Evolutionary conservation across 2,797 vertebrate genomes (phyloP).

Genomic region (Channa striata): DNA sequence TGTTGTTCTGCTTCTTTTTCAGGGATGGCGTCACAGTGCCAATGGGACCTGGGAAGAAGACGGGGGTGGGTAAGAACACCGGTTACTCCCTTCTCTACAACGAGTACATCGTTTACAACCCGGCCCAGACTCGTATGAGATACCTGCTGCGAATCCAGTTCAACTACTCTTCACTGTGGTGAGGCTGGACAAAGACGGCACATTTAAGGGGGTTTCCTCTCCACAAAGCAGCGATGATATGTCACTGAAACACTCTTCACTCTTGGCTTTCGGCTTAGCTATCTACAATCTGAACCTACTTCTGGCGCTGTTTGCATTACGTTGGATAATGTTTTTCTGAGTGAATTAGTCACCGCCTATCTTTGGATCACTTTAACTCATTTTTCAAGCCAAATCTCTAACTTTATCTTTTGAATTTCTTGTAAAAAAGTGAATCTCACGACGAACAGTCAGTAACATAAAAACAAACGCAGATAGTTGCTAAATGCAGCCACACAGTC

Average conservation of each 20-base stretch:
- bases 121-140: constrained; percentile 88
- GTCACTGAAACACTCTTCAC: not conserved
- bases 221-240: not conserved
- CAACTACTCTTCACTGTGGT: constrained; percentile 90
- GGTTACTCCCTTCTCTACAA: constrained; percentile 93
- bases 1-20: constrained; percentile 12
- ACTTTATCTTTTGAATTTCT: not conserved
- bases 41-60: constrained; percentile 86
- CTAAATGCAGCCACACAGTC: not conserved
- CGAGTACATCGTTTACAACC: constrained; percentile 90
- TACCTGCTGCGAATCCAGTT: constrained; percentile 90
- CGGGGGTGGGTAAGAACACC: constrained; percentile 65
- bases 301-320: not conserved
- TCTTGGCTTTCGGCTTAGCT: not conserved
- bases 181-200: constrained; percentile 30
- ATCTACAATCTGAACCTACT: not conserved
- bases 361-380: too few species aligned
- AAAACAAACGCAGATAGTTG: too few species aligned
- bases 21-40: constrained; percentile 87
- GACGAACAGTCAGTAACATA: not conserved
- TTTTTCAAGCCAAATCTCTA: not conserved
- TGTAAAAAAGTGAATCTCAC: not conserved
- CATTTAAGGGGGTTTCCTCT: not conserved
- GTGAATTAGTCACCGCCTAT: too few species aligned
- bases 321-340: not conserved